A percentile compares a stretch with the other conserved stretches of the same genome.
These are phyloP conservation scores for fruit fly (Drosophila melanogaster) DNA, from an alignment of 1,140 invertebrate species.

Conservation along the genomic window Release_6_plus_ISO1_MT NT_033779.5:17164001-17164500, in stretches of 20 bases:
- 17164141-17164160: conserved; percentile 38
- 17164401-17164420: too few species aligned
- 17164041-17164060: conserved; percentile 59
- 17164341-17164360: not conserved
- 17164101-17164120: conserved; percentile 73
- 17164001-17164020: conserved; percentile 28
- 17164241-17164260: conserved; percentile 79
- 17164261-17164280: conserved; percentile 55
- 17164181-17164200: conserved; percentile 1
- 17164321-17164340: not conserved
- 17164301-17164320: conserved; percentile 20
- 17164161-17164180: not conserved
- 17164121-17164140: conserved; percentile 74
- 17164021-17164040: conserved; percentile 38
- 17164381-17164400: too few species aligned
- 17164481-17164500: not conserved
- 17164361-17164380: not conserved
- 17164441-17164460: too few species aligned
- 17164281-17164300: conserved; percentile 17
- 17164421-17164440: too few species aligned
- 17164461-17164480: too few species aligned
- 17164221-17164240: conserved; percentile 80
- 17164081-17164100: conserved; percentile 19
- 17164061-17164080: conserved; percentile 31
- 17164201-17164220: conserved; percentile 59